Evolutionary conservation across 2,888 invertebrate genomes (phyloP), one percentile per base, ranked within the genome.

Genomic region (Protodeltote pygarga): DNA sequence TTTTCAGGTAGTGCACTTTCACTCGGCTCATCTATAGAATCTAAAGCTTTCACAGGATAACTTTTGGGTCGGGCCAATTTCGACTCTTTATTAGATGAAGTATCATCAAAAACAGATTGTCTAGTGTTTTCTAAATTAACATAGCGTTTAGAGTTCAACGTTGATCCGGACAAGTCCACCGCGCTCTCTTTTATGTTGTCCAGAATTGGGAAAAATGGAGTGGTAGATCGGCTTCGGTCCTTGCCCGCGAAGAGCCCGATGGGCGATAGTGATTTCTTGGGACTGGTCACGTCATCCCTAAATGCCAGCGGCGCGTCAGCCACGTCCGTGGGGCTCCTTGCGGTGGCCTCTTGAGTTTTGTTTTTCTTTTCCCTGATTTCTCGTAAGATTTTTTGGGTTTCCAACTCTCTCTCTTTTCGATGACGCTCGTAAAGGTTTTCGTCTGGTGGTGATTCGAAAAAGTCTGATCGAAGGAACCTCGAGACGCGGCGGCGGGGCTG

Each of bases 391-490:
- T 94, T 93, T 79, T 95, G 94, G 34, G 96, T 93, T 86, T 95
- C 93, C 69, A 95, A 84, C 81, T 96, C 94, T 65, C 95, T 92
- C 79, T 95, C 93, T 57, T 93, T 93, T 63, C 93, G 92, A 73
- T 94, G 93, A 76, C 93, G 83, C 1, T 93, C 92, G 72, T 94
- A 94, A 13, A 93, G 87, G 71, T 93, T 95, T 66, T 96, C 96
- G 46, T 95, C 95, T 11, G 93, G 82, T 5, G 94, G 93, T 1
- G 94, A 88, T 58, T 96, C 96, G 75, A 94, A 96, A 77, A 96
- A 96, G 80, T 97, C 96, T 0, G 96, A 95, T 17, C 96, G 93
- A 46, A 97, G 84, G 82, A 96, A 96, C 45, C 97, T 62, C 11
- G 83, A 83, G 46, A 95, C 93, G 54, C 95, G 93, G 34, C 94